phyloP scores from a whole-genome alignment of 2,113 vertebrate genomes.

The Cheilinus undulatus region DNA sequence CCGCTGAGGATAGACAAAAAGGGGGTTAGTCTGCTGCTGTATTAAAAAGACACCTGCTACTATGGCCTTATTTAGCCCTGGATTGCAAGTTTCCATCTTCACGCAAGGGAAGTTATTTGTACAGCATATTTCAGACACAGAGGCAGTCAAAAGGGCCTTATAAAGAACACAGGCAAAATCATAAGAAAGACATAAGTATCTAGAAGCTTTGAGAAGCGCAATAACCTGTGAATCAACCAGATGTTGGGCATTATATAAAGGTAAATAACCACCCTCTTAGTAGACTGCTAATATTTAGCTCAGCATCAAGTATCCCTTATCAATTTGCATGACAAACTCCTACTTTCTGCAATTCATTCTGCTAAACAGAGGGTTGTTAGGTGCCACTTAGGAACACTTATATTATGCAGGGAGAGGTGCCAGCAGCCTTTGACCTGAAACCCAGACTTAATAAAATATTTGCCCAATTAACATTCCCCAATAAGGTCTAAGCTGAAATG shows the following conservation, averaged over 20 bases:
- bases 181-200: too few relatives aligned
- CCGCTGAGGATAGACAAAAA: conserved; percentile 80
- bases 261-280: background rate
- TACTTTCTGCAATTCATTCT: background rate
- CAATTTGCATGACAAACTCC: background rate
- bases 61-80: background rate
- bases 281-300: background rate
- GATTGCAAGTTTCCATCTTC: background rate
- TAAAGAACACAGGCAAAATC: background rate
- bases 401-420: background rate
- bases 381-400: background rate
- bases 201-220: background rate
- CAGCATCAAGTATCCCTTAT: too few relatives aligned
- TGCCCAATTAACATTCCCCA: background rate
- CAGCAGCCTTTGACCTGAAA: conserved; percentile 6
- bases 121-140: background rate
- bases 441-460: background rate
- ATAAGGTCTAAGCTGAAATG: background rate
- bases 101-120: background rate
- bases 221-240: background rate
- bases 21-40: background rate
- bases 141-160: background rate
- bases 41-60: conserved; percentile 6
- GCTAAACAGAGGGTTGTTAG: background rate
- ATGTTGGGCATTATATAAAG: background rate